Evolutionary conservation across 2,113 vertebrate genomes (phyloP), one percentile per base, ranked within the genome.

Genomic region (Passer domesticus): DNA sequence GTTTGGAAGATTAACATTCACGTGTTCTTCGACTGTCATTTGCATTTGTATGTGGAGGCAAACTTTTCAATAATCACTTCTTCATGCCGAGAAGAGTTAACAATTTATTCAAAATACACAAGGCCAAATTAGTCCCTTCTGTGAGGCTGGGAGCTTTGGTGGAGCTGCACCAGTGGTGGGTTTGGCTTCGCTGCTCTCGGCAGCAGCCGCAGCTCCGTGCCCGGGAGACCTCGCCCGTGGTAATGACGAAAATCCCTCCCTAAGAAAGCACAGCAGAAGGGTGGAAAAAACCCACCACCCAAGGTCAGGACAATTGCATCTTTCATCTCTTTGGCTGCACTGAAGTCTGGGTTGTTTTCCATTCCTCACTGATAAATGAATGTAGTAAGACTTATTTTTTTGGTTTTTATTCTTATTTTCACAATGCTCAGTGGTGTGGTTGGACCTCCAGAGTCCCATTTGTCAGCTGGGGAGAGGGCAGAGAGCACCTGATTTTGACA

Each of bases 41-140:
- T 98, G 98, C 98, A 98, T 98, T 98, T 98, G 97, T 98, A 98
- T 98, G 97, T 98, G 96, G 95, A 97, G 97, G 98, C 98, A 98
- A 98, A 98, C 97, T 98, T 98, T 98, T 98, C 98, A 98, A 98
- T 98, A 98, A 98, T 98, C 96, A 96, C 97, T 97, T 97, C 98
- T 98, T 97, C 97, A 97, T 94, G 96, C 97, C 56, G 97, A 98
- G 97, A 97, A 98, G 98, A 98, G 97, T 98, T 98, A 98, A 98
- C 98, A 97, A 85, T 98, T 98, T 98, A 98, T 97, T 97, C 97
- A 83, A 96, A 98, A 97, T 75, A 85, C 96, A 96, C 96, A 95
- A 95, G 90, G 92, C 95, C 96, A 94, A 95, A 97, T 97, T 94
- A 95, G 82, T 95, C 93, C 93, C 82, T 93, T 92, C 90, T 96